These are phyloP conservation scores for Pseudomyrmex concolor DNA, from an alignment of 1,140 invertebrate genomes.

Conservation along the genomic window DNA sequence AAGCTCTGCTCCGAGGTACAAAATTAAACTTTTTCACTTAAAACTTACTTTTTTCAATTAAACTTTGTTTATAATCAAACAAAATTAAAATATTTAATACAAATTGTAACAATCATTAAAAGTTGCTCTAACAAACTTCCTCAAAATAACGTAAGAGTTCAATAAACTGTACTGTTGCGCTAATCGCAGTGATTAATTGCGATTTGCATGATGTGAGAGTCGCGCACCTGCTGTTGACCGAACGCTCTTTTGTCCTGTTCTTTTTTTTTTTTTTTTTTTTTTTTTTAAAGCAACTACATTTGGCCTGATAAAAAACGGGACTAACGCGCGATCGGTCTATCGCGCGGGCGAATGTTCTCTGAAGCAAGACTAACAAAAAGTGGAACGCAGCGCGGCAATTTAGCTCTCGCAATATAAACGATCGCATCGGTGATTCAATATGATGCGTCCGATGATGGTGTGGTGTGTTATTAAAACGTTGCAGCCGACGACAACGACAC, in stretches of 20 bases:
- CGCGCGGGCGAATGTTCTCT: too few species aligned
- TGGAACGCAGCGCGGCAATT: constrained; percentile 4
- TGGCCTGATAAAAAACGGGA: background rate
- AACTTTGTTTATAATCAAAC: background rate
- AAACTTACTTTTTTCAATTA: background rate
- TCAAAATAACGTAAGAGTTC: constrained; percentile 23
- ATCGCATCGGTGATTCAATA: constrained; percentile 43
- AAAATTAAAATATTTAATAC: background rate
- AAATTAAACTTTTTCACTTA: constrained; percentile 1
- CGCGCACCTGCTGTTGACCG: too few species aligned
- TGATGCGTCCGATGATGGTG: constrained; percentile 19
- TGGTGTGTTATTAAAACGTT: constrained; percentile 26
- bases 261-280: background rate
- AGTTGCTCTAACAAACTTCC: constrained; percentile 27
- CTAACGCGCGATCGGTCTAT: too few species aligned
- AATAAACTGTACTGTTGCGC: background rate
- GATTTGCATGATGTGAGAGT: background rate
- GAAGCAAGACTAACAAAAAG: too few species aligned
- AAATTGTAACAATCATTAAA: constrained; percentile 8
- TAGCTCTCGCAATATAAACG: background rate
- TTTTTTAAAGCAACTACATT: background rate
- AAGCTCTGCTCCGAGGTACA: background rate
- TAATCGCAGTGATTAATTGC: constrained; percentile 25
- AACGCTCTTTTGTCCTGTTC: background rate
- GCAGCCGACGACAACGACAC: too few species aligned